A percentile compares a stretch with the other conserved stretches of the same genome.
Evolutionary conservation across 2,888 invertebrate species (phyloP).

Genomic region (Microdon myrmicae): DNA sequence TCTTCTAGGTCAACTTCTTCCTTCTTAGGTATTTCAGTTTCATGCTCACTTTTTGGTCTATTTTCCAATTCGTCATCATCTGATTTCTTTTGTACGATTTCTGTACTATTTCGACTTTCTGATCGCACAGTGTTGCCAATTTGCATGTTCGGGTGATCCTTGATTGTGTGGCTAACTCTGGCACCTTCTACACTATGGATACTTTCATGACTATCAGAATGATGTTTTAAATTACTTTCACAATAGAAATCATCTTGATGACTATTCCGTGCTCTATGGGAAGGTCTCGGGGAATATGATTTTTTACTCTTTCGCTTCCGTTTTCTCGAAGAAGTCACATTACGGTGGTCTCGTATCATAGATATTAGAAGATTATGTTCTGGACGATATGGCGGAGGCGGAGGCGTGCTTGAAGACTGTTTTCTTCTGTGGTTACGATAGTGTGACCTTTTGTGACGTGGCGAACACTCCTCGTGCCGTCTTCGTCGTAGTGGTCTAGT

Average conservation of each 20-base stretch:
- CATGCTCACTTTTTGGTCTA: not conserved
- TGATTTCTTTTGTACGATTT: slow-evolving; percentile 8
- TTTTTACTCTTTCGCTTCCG: slow-evolving; percentile 32
- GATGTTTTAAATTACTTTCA: slow-evolving; percentile 29
- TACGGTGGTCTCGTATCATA: too few relatives aligned
- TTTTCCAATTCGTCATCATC: slow-evolving; percentile 7
- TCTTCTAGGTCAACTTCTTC: slow-evolving; percentile 54
- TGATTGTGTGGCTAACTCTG: too few relatives aligned
- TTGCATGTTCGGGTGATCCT: slow-evolving; percentile 18
- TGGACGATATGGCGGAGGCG: slow-evolving; percentile 21
- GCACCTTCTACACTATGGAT: slow-evolving; percentile 32
- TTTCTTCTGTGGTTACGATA: slow-evolving; percentile 23
- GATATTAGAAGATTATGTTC: slow-evolving; percentile 31
- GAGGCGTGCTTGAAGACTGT: slow-evolving; percentile 23
- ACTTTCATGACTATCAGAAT: slow-evolving; percentile 35
- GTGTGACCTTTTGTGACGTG: slow-evolving; percentile 16
- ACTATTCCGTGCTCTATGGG: slow-evolving; percentile 5
- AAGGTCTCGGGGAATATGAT: slow-evolving; percentile 20
- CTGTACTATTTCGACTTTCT: slow-evolving; percentile 32
- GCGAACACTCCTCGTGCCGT: slow-evolving; percentile 13
- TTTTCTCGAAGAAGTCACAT: slow-evolving; percentile 15
- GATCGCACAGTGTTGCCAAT: slow-evolving; percentile 4
- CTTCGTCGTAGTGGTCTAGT: slow-evolving; percentile 16
- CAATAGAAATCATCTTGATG: slow-evolving; percentile 16
- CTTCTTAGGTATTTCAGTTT: too few relatives aligned